Evolutionary conservation across 2,888 invertebrate species (phyloP), one percentile per base, ranked within the genome.

Genomic region (Lithophane leautieri): DNA sequence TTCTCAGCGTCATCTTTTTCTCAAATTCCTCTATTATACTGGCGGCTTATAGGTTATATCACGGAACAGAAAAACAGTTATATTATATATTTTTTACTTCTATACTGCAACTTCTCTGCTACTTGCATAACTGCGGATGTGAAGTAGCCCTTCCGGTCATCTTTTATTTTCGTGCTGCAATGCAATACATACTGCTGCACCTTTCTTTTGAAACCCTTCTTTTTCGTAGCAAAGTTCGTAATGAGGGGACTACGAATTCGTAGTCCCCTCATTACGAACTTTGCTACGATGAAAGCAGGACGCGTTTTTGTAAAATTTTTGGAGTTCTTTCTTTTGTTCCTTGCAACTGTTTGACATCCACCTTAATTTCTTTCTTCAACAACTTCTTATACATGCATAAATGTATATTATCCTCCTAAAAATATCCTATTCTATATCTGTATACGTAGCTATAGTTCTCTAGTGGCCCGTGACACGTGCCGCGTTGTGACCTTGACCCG

Each of bases 401-500:
- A 22, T 22, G 22, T 50, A 50, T 50, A 9, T 50, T 47, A 16
- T 6, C 47, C 47, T 19, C 19, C 4, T 22, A 25, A 54, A 25
- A 12, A 47, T 50, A n/a, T 74, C 4, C 28, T 44, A 25, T n/a
- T 14, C 8, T 54, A 28, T 79, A 34, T n/a, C 22, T 2, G 25
- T 25, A 25, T 25, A 50, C 14, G 34, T 8, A 40, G 28, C 47
- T 73, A 44, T 34, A 62, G 34, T 54, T 62, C 7, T 56, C 8
- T 9, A 54, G n/a, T 71, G 58, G 25, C 14, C 28, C 11, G 62
- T 3, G 25, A n/a, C 80, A 74, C 69, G 84, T 73, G 83, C 40
- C 70, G 22, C 22, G 22, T 8, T 3, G 4, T 12, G 63, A 56
- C 74, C 84, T 75, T 70, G 81, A 61, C 67, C 75, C 22, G 52